phyloP scores from a whole-genome alignment of 2,888 invertebrate genomes.

The Bellardia pandia region DNA sequence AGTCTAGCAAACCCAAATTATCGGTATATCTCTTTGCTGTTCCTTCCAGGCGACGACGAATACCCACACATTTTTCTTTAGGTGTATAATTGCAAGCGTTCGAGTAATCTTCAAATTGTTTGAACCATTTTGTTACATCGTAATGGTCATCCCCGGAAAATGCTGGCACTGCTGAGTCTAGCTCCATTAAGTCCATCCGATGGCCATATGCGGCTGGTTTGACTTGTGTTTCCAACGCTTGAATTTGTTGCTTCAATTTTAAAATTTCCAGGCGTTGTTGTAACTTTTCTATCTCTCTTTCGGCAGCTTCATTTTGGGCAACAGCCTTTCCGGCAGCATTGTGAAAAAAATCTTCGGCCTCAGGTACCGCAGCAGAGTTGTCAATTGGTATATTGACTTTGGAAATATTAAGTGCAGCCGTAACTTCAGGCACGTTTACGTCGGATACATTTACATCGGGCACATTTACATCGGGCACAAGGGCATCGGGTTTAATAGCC shows the following conservation, averaged over 20 bases:
- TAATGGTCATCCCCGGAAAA: too few species aligned
- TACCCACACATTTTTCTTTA: slow-evolving; percentile 19
- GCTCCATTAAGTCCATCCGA: neutral
- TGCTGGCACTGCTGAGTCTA: neutral
- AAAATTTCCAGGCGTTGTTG: neutral
- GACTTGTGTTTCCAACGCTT: too few species aligned
- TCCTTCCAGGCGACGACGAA: too few species aligned
- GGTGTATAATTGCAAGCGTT: neutral
- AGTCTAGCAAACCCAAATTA: too few species aligned
- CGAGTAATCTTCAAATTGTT: neutral
- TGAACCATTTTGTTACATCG: neutral
- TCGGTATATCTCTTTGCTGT: too few species aligned
- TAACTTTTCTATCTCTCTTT: neutral
- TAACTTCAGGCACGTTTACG: too few species aligned
- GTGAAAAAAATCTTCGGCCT: neutral
- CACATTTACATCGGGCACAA: too few species aligned
- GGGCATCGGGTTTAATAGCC: too few species aligned
- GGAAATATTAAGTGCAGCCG: neutral
- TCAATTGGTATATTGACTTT: neutral
- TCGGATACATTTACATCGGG: too few species aligned
- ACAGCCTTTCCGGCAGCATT: neutral
- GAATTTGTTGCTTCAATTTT: neutral
- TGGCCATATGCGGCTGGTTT: neutral
- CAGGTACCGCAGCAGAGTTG: neutral
- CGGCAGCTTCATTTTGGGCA: neutral